A percentile compares a stretch with the other conserved stretches of the same genome.
Conservation (phyloP, 2,797 vertebrate genomes). For the Acrocephalus scirpaceus region DNA sequence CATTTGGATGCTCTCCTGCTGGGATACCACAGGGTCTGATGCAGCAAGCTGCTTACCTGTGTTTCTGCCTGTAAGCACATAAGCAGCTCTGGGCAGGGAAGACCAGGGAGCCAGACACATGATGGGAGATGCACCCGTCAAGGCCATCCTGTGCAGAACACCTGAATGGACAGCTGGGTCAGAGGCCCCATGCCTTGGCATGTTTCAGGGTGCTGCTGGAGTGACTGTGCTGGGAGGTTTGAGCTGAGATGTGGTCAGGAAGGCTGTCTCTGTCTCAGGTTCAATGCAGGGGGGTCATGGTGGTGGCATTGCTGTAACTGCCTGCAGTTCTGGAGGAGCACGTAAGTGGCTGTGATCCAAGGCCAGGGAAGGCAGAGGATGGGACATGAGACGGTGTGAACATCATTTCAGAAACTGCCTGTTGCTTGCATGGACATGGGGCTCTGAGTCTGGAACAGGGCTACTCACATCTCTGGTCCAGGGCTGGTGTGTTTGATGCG, state of each 20-base stretch:
- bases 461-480: accelerated
- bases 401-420: neutral
- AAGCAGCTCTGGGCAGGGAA: neutral
- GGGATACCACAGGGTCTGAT: neutral
- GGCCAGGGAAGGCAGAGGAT: neutral
- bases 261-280: accelerated
- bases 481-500: neutral
- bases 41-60: conserved; percentile 9
- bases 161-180: accelerated
- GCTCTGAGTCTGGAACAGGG: neutral
- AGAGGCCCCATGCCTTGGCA: accelerated
- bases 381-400: neutral
- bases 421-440: neutral
- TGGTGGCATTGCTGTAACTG: neutral
- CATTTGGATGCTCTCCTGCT: neutral
- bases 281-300: accelerated
- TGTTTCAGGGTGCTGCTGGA: neutral
- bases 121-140: accelerated
- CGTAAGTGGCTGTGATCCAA: accelerated
- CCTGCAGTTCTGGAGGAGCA: neutral
- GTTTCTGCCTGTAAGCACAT: neutral
- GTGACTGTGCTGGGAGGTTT: neutral
- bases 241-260: neutral
- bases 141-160: neutral
- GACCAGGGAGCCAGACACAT: neutral